Conservation (phyloP, 2,797 vertebrate species). For the Anguilla obscura region DNA sequence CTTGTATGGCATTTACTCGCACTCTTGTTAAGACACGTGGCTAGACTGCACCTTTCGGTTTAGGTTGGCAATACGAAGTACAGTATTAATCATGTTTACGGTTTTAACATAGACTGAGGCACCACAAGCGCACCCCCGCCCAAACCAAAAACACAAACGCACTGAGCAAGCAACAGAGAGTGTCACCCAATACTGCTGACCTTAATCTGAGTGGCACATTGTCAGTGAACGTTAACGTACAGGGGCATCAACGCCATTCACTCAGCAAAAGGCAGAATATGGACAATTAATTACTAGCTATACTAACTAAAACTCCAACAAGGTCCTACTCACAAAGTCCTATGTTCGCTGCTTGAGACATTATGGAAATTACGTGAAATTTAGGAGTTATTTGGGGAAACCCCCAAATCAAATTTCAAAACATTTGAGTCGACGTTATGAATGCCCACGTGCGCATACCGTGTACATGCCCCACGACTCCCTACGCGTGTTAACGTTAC, state of each 20-base stretch:
- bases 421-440: neutral
- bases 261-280: neutral
- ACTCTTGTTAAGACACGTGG: neutral
- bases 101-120: neutral
- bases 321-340: neutral
- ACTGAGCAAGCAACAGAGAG: neutral
- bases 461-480: neutral
- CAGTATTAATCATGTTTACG: neutral
- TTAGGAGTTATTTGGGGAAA: neutral
- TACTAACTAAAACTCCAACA: neutral
- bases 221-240: conserved; percentile 7
- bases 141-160: neutral
- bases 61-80: neutral
- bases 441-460: neutral
- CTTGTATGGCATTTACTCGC: neutral
- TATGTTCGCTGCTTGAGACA: neutral
- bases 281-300: neutral
- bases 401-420: conserved; percentile 1
- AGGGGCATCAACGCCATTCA: neutral
- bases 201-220: conserved; percentile 2
- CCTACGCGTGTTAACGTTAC: neutral
- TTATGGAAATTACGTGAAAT: neutral
- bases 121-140: neutral
- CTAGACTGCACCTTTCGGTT: neutral
- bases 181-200: conserved; percentile 13